Percentiles rank a stretch among this genome's conserved stretches.
Conservation (phyloP, 2,797 vertebrate genomes). For the Enteromius thamalakanensis region DNA sequence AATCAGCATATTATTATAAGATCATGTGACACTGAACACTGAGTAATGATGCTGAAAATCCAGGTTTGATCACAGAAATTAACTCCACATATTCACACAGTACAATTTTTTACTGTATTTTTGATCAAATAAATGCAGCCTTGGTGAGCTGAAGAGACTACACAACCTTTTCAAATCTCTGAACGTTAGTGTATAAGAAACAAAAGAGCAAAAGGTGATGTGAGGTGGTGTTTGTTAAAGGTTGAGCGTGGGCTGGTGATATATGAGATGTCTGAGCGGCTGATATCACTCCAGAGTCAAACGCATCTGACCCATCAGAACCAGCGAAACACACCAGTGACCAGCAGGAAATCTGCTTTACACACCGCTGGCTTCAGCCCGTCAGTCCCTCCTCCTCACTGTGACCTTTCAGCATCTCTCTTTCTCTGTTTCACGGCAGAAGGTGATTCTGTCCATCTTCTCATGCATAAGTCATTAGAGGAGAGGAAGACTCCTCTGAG, state of each 20-base stretch:
- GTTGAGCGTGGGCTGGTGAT: slow-evolving; percentile 24
- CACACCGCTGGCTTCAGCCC: slow-evolving; percentile 34
- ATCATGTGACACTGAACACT: neutral
- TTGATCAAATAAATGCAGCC: neutral
- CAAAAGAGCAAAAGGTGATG: neutral
- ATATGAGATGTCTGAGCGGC: slow-evolving; percentile 15
- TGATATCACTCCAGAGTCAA: slow-evolving; percentile 8
- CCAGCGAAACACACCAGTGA: slow-evolving; percentile 45
- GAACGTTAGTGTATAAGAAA: neutral
- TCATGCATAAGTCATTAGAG: slow-evolving; percentile 83
- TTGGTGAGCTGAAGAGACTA: neutral
- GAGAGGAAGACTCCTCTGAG: slow-evolving; percentile 60
- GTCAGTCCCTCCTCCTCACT: slow-evolving; percentile 4
- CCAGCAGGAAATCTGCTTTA: slow-evolving; percentile 36
- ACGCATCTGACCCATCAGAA: slow-evolving; percentile 41
- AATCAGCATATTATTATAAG: neutral
- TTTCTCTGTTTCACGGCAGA: slow-evolving; percentile 70
- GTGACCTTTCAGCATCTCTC: slow-evolving; percentile 39
- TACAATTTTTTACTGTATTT: neutral
- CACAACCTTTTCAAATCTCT: neutral
- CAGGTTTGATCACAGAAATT: neutral
- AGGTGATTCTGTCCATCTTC: slow-evolving; percentile 77
- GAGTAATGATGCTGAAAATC: neutral
- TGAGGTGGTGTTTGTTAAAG: slow-evolving; percentile 4
- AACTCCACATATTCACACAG: neutral